Evolutionary conservation across 2,888 invertebrate species (phyloP).

Genomic region (Escarpia spicata): DNA sequence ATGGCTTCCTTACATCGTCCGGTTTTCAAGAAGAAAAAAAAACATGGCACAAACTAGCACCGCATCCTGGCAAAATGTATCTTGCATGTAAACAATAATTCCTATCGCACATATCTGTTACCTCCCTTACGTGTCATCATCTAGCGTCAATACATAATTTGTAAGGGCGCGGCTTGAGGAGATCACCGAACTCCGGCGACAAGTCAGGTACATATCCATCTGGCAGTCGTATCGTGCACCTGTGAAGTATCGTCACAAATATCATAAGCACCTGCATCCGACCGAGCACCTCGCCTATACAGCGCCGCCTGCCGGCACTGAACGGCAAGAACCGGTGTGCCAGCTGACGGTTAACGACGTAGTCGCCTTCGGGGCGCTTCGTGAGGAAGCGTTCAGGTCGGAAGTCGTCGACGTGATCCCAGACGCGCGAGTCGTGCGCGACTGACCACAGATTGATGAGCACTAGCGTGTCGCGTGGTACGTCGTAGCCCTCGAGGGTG

Average conservation of each 20-base stretch:
- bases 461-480: slow-evolving; percentile 52
- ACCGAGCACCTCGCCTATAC: slow-evolving; percentile 58
- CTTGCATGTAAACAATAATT: not conserved
- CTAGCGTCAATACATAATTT: slow-evolving; percentile 13
- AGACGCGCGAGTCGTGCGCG: slow-evolving; percentile 46
- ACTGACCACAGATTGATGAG: slow-evolving; percentile 58
- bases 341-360: slow-evolving; percentile 39
- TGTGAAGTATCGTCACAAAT: slow-evolving; percentile 31
- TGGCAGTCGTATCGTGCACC: not conserved
- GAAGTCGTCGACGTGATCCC: slow-evolving; percentile 50
- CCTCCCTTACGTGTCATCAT: not conserved
- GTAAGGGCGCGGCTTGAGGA: slow-evolving; percentile 30
- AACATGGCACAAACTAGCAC: not conserved
- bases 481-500: slow-evolving; percentile 41
- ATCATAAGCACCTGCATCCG: slow-evolving; percentile 40
- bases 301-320: slow-evolving; percentile 54
- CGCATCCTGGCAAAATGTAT: not conserved
- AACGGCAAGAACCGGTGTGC: slow-evolving; percentile 53
- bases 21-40: not conserved
- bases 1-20: not conserved
- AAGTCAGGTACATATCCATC: not conserved
- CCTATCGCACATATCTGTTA: not conserved
- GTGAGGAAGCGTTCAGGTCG: slow-evolving; percentile 50
- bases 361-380: slow-evolving; percentile 32
- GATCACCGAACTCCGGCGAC: slow-evolving; percentile 29